phyloP scores from a whole-genome alignment of 2,888 invertebrate genomes.

The Diabrotica balteata region DNA sequence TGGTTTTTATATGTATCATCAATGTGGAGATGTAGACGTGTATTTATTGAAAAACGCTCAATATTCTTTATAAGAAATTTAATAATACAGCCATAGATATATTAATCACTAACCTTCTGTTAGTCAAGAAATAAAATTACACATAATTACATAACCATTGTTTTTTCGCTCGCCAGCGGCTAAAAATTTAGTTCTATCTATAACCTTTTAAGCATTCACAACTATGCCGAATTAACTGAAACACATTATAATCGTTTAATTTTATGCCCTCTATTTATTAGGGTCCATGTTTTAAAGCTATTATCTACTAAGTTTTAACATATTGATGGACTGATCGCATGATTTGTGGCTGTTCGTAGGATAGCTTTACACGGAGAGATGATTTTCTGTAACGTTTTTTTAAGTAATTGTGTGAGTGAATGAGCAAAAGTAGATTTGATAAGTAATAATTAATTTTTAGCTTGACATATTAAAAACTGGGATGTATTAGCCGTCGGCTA shows the following conservation, averaged over 20 bases:
- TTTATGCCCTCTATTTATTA: conserved; percentile 24
- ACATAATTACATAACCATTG: conserved; percentile 3
- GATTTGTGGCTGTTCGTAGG: conserved; percentile 35
- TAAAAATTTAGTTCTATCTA: conserved; percentile 13
- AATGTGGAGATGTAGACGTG: too few species aligned
- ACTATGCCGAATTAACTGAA: conserved; percentile 32
- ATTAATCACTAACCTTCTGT: not conserved
- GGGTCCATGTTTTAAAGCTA: conserved; percentile 33
- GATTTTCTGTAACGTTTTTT: too few species aligned
- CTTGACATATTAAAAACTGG: too few species aligned
- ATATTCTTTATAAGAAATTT: too few species aligned
- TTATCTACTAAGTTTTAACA: conserved; percentile 33
- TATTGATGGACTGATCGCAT: conserved; percentile 38
- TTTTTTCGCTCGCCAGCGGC: conserved; percentile 10
- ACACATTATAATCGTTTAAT: conserved; percentile 23
- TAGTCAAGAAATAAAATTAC: not conserved
- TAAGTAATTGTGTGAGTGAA: too few species aligned
- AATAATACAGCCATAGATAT: not conserved
- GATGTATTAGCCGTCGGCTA: too few species aligned
- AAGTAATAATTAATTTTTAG: too few species aligned
- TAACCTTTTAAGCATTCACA: conserved; percentile 25
- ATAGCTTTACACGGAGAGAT: conserved; percentile 3
- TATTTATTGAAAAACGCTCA: too few species aligned
- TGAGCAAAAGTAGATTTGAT: too few species aligned
- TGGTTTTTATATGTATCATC: too few species aligned